Base-by-base conservation (phyloP, 2,888 invertebrate genomes). In the Lithophane socia region DNA sequence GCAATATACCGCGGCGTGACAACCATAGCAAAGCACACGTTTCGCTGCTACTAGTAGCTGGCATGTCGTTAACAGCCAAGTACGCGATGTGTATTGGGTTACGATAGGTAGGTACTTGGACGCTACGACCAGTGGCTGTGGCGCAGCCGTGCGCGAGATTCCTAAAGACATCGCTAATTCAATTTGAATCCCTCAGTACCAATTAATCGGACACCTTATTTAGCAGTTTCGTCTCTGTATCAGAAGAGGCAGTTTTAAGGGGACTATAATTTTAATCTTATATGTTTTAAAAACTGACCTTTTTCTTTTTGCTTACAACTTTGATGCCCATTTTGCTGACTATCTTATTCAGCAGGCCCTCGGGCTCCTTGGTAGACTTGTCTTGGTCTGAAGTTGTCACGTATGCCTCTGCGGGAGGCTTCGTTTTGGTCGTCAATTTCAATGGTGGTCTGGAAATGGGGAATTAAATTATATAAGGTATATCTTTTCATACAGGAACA, bases 271-370 rank as follows among this genome's bases (percentile, higher is more conserved):
- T 37, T n/a, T 37, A 37, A 16, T n/a, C 1, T 18, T 18, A 3
- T 5, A 37, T 37, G 2, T 29, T 8, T 5, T 49, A 1, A 47
- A 65, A 71, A 82, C 63, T 84, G 84, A 87, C 87, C 86, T 86
- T 87, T 61, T 80, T 77, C 29, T 80, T 79, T 9, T 24, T 73
- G 21, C 60, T 18, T 7, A 44, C 13, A 1, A 79, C 68, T 24
- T 77, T 88, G 18, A 88, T 68, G 16, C 87, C 84, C 3, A 88
- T 81, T 73, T 79, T 88, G 37, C 58, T 82, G 16, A 56, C 85
- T 1, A 88, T 65, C 75, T 80, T 87, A 67, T 71, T 73, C 3
- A 88, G 58, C 2, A 88, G 56, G 0, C 87, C 68, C 2, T 42
- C 13, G 1, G 75, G 66, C 56, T 70, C 58, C 13, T 72, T 72